Evolutionary conservation across 2,797 vertebrate species (phyloP), one percentile per base, ranked within the genome.

Genomic region (Euthynnus affinis): DNA sequence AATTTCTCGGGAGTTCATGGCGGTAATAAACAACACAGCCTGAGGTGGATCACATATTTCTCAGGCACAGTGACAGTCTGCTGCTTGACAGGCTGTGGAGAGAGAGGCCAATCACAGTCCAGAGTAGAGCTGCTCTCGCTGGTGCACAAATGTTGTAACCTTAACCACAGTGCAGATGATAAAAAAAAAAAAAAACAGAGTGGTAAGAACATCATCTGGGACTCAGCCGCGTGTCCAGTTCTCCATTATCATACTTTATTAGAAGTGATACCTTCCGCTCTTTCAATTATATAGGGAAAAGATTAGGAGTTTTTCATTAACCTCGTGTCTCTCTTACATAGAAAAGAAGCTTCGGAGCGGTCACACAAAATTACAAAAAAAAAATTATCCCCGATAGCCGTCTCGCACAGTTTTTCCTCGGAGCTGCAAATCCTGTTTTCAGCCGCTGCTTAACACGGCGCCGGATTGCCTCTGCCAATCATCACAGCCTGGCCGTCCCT

Each of bases 251-350:
- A 79, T 69, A 80, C 80, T 88, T 85, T 74, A 89, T 83, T 81
- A 81, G 68, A 86, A 90, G 77, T 83, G 83, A 87, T 90, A 88
- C 89, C 86, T 88, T 90, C 83, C 29, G 27, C 75, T 81, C 84
- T 87, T 91, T 84, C 82, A 88, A 89, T 94, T 90, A 84, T 74
- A 80, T 18, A 74, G 27, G 66, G 60, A 82, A 71, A 69, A 86
- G 85, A 89, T 86, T 78, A 86, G 76, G 72, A 80, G 62, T 77
- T 83, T 87, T 85, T 84, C 81, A 91, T 92, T 91, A 92, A 88
- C 85, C 80, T 83, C 69, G 76, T 65, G 80, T 82, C 83, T 84
- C 42, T 69, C 65, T 76, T 58, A 72, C 74, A 81, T 67, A 32
- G 58, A 64, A 63, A 75, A 74, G 53, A 78, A 58, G 64, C 78